Percentiles rank a stretch among this genome's conserved stretches.
Evolutionary conservation across 2,797 vertebrate genomes (phyloP).

Genomic region (Borostomias antarcticus): DNA sequence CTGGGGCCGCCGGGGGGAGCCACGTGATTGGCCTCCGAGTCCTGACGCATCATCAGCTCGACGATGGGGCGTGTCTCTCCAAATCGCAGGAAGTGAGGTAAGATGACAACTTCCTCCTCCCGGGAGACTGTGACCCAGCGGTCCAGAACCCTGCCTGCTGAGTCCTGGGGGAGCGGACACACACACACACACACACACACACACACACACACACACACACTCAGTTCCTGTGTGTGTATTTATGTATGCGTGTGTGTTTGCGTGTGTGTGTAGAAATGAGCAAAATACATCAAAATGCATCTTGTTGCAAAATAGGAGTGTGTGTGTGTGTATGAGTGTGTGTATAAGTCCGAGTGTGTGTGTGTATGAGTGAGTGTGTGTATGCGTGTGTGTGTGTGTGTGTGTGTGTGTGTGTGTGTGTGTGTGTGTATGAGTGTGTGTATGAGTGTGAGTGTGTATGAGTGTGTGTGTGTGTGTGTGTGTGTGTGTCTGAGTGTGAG

Average conservation of each 20-base stretch:
- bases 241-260: neutral
- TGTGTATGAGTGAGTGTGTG: no score
- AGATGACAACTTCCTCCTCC: slow-evolving; percentile 85
- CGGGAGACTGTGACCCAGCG: slow-evolving; percentile 86
- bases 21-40: slow-evolving; percentile 35
- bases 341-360: no score
- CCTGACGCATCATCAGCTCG: slow-evolving; percentile 85
- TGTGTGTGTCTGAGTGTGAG: slow-evolving; percentile 19
- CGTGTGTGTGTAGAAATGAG: neutral
- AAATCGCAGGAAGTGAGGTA: slow-evolving; percentile 92
- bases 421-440: no score
- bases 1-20: slow-evolving; percentile 23
- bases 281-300: slow-evolving; percentile 3
- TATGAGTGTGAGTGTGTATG: no score
- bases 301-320: slow-evolving; percentile 5
- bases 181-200: no score
- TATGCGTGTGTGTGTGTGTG: neutral
- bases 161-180: slow-evolving; percentile 68
- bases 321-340: no score
- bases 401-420: slow-evolving; percentile 18
- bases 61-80: slow-evolving; percentile 93
- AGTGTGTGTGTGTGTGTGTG: neutral
- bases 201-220: no score
- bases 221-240: no score
- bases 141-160: slow-evolving; percentile 84